Conservation (phyloP, 2,797 vertebrate genomes). For the Eutrigla gurnardus region DNA sequence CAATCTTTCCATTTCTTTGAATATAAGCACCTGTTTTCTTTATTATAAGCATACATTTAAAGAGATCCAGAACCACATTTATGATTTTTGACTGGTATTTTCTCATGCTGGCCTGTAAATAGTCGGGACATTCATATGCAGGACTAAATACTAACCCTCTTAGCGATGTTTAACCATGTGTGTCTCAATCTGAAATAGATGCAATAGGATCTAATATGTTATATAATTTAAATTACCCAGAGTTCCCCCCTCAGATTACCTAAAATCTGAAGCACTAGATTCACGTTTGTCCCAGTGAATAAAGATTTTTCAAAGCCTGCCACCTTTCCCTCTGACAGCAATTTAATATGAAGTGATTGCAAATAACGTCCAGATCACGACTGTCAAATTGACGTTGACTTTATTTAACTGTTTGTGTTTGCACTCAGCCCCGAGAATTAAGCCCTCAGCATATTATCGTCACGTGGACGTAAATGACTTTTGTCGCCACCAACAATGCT, state of each 20-base stretch:
- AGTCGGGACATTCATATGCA: background rate
- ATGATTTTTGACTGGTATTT: background rate
- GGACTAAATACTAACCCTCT: conserved; percentile 1
- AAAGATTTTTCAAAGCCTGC: background rate
- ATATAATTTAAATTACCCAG: background rate
- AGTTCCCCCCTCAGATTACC: background rate
- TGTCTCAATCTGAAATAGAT: background rate
- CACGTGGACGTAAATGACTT: conserved; percentile 50
- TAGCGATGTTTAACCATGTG: background rate
- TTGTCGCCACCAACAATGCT: conserved; percentile 57
- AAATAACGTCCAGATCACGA: conserved; percentile 3
- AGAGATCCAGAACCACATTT: background rate
- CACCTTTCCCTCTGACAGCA: background rate
- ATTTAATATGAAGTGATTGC: background rate
- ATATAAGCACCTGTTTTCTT: background rate
- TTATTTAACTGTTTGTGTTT: conserved; percentile 49
- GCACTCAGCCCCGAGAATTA: conserved; percentile 15
- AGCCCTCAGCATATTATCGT: conserved; percentile 5
- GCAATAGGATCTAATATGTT: background rate
- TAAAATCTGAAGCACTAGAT: background rate
- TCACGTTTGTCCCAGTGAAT: background rate
- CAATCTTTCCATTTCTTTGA: background rate
- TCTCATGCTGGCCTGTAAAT: background rate
- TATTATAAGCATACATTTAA: background rate
- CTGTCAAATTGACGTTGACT: conserved; percentile 40